phyloP scores from a whole-genome alignment of 2,888 invertebrate genomes.

The Cynaeus angustus region DNA sequence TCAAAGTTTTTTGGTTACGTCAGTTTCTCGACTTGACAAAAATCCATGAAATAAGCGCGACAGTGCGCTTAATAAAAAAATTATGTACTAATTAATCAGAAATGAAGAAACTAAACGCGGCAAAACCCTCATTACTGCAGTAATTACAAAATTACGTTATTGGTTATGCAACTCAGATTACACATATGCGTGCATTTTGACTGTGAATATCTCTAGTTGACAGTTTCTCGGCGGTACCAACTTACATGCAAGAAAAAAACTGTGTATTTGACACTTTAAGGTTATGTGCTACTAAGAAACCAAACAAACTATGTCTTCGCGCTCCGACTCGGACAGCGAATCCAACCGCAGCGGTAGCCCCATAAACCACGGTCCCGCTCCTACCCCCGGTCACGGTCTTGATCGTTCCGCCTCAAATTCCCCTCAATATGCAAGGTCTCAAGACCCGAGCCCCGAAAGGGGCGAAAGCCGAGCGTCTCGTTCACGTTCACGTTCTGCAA shows the following conservation, averaged over 20 bases:
- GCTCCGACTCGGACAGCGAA: conserved; percentile 74
- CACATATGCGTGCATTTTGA: neutral
- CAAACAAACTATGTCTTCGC: conserved; percentile 60
- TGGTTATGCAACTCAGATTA: neutral
- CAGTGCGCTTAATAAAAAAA: neutral
- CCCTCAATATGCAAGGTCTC: conserved; percentile 59
- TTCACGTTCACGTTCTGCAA: conserved; percentile 57
- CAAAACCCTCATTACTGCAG: no score
- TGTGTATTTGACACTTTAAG: neutral
- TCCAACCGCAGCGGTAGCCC: conserved; percentile 72
- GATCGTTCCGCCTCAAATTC: conserved; percentile 66
- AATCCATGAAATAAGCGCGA: neutral
- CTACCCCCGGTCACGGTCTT: conserved; percentile 68
- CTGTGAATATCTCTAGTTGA: neutral
- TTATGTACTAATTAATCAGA: no score
- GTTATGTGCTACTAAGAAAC: conserved; percentile 7
- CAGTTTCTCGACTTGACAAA: neutral
- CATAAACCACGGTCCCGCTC: conserved; percentile 67
- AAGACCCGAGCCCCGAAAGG: conserved; percentile 52
- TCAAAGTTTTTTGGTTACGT: conserved; percentile 5
- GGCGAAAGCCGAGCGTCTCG: conserved; percentile 46
- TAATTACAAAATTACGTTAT: no score
- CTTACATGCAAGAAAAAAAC: neutral
- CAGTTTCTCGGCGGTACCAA: neutral
- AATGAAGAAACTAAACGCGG: no score